Evolutionary conservation across 2,888 invertebrate species (phyloP).

Genomic region (Agrotis clavis): DNA sequence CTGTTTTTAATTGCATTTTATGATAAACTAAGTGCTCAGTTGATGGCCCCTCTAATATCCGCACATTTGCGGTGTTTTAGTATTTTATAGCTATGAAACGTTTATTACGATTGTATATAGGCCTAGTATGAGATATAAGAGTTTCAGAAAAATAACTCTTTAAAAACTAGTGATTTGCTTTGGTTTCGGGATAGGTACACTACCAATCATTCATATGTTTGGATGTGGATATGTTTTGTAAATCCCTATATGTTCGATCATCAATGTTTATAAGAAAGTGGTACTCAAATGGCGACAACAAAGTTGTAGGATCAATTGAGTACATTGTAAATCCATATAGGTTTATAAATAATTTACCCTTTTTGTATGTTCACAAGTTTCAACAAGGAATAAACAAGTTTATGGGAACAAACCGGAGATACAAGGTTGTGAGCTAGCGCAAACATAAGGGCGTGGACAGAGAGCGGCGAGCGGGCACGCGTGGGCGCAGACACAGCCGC

Average conservation of each 20-base stretch:
- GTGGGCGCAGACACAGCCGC: conserved; percentile 87
- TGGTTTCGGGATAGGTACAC: too few species aligned
- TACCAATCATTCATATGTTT: too few species aligned
- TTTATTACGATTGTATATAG: conserved; percentile 22
- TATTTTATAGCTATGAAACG: conserved; percentile 17
- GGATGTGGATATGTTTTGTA: too few species aligned
- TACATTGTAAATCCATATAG: neutral
- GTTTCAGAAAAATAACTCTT: neutral
- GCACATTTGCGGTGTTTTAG: conserved; percentile 21
- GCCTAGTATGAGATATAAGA: neutral
- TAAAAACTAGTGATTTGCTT: too few species aligned
- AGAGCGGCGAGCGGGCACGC: conserved; percentile 80
- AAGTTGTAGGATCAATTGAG: conserved; percentile 20
- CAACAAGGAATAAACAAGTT: conserved; percentile 55
- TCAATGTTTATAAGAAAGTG: neutral
- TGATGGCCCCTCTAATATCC: conserved; percentile 34
- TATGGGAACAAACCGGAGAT: conserved; percentile 62
- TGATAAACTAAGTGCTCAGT: conserved; percentile 27
- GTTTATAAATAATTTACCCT: conserved; percentile 49
- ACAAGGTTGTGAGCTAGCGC: conserved; percentile 78
- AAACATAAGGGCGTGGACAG: conserved; percentile 87
- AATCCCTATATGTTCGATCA: neutral
- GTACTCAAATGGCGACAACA: conserved; percentile 18
- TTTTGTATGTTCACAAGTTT: conserved; percentile 54
- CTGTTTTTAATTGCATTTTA: conserved; percentile 7